Conservation (phyloP, 2,797 vertebrate species). For the Eleutherodactylus coqui region DNA sequence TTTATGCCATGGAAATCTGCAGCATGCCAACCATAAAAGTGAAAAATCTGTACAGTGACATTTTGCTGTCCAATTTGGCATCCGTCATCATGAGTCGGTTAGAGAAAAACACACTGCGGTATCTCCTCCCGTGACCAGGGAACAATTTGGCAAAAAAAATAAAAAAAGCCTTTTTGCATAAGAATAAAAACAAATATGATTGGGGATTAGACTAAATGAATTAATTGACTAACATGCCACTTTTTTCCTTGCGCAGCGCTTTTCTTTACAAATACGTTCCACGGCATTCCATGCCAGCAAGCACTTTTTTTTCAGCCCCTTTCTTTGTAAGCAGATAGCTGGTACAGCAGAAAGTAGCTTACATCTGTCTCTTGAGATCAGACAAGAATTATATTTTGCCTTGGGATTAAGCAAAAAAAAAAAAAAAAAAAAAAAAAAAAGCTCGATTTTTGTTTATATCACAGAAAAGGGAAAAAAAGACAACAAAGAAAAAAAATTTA, state of each 20-base stretch:
- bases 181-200: conserved; percentile 48
- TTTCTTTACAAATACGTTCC: conserved; percentile 26
- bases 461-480: conserved; percentile 18
- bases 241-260: conserved; percentile 47
- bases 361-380: conserved; percentile 59
- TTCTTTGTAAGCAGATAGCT: conserved; percentile 55
- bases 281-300: conserved; percentile 46
- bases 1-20: conserved; percentile 20
- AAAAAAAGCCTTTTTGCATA: neutral
- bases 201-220: conserved; percentile 38
- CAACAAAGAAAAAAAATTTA: conserved; percentile 6
- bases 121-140: conserved; percentile 31
- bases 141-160: conserved; percentile 36
- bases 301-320: conserved; percentile 50
- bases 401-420: conserved; percentile 28
- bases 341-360: conserved; percentile 58
- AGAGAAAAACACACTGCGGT: neutral
- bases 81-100: neutral
- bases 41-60: conserved; percentile 16
- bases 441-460: conserved; percentile 25
- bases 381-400: conserved; percentile 54
- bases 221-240: conserved; percentile 45
- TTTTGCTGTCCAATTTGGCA: conserved; percentile 40
- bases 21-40: neutral
- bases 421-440: conserved; percentile 13